Conservation (phyloP, 2,797 vertebrate species). For the Myotis pilosus region DNA sequence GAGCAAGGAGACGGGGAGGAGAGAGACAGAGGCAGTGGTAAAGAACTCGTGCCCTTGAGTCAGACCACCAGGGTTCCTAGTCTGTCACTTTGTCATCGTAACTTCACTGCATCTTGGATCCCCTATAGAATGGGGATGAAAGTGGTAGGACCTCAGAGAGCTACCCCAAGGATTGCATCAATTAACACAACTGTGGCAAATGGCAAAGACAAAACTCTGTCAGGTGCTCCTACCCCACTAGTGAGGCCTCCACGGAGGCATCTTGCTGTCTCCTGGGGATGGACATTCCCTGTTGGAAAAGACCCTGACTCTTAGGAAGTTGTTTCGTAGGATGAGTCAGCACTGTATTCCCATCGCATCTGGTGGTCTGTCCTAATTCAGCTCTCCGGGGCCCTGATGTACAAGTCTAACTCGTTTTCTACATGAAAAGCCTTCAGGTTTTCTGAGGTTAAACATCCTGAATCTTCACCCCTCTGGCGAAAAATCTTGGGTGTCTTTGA, state of each 20-base stretch:
- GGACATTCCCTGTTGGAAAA: background rate
- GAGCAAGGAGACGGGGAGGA: background rate
- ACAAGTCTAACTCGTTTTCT: background rate
- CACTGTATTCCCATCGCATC: background rate
- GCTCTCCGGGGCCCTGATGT: background rate
- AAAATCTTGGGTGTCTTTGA: background rate
- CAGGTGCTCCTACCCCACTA: background rate
- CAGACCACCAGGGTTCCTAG: background rate
- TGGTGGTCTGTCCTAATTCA: background rate
- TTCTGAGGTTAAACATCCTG: background rate
- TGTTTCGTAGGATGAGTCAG: background rate
- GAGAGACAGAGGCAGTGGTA: background rate
- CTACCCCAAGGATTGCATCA: background rate
- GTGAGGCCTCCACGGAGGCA: background rate
- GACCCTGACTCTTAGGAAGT: background rate
- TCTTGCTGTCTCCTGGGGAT: background rate
- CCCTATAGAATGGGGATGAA: background rate
- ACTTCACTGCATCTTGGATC: background rate
- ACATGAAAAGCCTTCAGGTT: background rate
- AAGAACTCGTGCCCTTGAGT: background rate
- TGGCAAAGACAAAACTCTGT: background rate
- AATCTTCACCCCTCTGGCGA: background rate
- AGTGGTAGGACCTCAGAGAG: background rate
- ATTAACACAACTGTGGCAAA: background rate
- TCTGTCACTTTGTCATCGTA: background rate